These are phyloP conservation scores for Diglossa brunneiventris DNA, from an alignment of 2,113 vertebrate species.

Conservation along the genomic window DNA sequence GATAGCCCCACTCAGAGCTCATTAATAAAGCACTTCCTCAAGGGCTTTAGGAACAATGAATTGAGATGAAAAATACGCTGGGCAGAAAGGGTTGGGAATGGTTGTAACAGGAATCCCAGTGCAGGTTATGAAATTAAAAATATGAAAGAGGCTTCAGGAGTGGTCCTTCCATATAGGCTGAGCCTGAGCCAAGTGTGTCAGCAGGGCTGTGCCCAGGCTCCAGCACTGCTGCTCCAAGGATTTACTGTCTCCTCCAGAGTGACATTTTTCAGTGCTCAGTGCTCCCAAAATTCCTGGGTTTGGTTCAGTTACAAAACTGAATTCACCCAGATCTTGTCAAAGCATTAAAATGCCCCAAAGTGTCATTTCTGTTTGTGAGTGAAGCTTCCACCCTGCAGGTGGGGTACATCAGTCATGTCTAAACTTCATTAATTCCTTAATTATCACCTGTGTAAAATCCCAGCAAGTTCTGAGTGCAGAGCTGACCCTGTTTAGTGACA, in stretches of 20 bases:
- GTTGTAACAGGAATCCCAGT: neutral
- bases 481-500: neutral
- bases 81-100: neutral
- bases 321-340: neutral
- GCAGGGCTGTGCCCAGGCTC: neutral
- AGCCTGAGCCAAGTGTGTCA: neutral
- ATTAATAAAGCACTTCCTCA: slow-evolving; percentile 18
- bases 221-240: neutral
- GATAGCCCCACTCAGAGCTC: neutral
- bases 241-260: neutral
- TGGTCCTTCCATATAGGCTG: neutral
- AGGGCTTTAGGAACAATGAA: neutral
- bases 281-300: neutral
- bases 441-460: neutral
- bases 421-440: neutral
- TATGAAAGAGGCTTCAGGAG: neutral
- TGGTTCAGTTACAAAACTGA: neutral
- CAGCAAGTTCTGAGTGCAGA: neutral
- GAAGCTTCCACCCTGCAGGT: rapidly evolving
- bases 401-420: neutral
- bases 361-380: neutral
- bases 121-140: neutral
- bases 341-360: neutral
- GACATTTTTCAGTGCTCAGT: neutral
- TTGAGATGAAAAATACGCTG: neutral